These are phyloP conservation scores for Ommatoiulus sabulosus DNA, from an alignment of 2,888 invertebrate genomes.

Conservation along the genomic window DNA sequence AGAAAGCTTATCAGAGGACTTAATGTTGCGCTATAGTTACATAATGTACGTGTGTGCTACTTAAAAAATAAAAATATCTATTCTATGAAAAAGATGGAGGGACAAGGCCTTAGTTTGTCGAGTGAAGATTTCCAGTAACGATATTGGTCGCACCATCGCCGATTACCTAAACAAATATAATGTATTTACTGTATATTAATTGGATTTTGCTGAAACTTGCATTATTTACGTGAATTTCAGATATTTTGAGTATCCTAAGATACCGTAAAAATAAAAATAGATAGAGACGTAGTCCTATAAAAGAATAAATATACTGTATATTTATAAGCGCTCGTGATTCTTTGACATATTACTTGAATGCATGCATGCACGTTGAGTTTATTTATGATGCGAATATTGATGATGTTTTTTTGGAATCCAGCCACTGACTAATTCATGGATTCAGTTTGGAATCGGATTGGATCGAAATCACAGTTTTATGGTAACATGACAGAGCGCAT, in stretches of 20 bases:
- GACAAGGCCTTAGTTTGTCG: too few species aligned
- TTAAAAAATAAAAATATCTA: too few species aligned
- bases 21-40: too few species aligned
- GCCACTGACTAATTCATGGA: conserved; percentile 13
- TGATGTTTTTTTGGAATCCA: conserved; percentile 12
- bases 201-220: too few species aligned
- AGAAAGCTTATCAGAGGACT: background rate
- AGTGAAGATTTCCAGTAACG: too few species aligned
- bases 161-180: too few species aligned
- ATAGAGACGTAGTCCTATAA: background rate
- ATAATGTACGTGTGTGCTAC: too few species aligned
- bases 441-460: background rate
- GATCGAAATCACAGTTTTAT: background rate
- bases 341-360: conserved; percentile 9
- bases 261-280: too few species aligned
- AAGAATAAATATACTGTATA: background rate
- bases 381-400: conserved; percentile 22
- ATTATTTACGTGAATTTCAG: too few species aligned
- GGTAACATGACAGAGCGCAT: background rate
- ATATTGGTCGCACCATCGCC: too few species aligned
- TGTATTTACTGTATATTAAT: too few species aligned
- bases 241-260: background rate
- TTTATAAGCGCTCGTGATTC: background rate
- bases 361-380: background rate
- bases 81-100: too few species aligned